phyloP scores from a whole-genome alignment of 2,113 vertebrate genomes.

The Corapipo altera region DNA sequence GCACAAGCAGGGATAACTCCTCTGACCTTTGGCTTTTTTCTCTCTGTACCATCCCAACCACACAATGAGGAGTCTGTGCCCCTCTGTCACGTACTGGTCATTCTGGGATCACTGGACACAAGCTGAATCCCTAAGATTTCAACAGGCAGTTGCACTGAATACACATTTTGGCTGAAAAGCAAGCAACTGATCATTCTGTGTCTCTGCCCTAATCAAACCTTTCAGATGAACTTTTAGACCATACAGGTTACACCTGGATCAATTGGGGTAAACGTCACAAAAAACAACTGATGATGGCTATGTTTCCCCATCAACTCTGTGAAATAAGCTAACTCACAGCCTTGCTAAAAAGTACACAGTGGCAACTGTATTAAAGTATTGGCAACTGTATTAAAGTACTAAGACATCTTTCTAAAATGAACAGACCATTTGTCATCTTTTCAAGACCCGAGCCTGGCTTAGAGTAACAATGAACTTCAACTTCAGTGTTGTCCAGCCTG shows the following conservation, averaged over 20 bases:
- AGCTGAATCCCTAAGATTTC: not conserved
- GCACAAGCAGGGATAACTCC: slow-evolving; percentile 59
- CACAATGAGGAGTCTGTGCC: slow-evolving; percentile 41
- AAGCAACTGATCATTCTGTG: not conserved
- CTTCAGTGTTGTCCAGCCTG: not conserved
- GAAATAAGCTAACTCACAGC: not conserved
- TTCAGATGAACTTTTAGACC: not conserved
- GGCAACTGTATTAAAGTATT: not conserved
- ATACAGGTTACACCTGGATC: not conserved
- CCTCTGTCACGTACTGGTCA: not conserved
- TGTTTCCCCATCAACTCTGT: not conserved
- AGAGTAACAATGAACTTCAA: not conserved
- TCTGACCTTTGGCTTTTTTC: slow-evolving; percentile 59
- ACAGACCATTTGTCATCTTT: slow-evolving; percentile 5
- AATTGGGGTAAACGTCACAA: not conserved
- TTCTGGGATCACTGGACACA: not conserved
- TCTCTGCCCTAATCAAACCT: not conserved
- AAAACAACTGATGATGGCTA: not conserved
- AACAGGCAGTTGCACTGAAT: not conserved
- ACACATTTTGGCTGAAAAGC: not conserved
- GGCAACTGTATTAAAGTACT: not conserved
- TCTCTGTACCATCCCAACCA: slow-evolving; percentile 4
- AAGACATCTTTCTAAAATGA: not conserved
- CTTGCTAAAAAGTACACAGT: not conserved
- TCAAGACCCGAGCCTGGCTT: not conserved